These are phyloP conservation scores for Rhynchonema sp. DNA, from an alignment of 2,888 invertebrate genomes.

Conservation along the genomic window DNA sequence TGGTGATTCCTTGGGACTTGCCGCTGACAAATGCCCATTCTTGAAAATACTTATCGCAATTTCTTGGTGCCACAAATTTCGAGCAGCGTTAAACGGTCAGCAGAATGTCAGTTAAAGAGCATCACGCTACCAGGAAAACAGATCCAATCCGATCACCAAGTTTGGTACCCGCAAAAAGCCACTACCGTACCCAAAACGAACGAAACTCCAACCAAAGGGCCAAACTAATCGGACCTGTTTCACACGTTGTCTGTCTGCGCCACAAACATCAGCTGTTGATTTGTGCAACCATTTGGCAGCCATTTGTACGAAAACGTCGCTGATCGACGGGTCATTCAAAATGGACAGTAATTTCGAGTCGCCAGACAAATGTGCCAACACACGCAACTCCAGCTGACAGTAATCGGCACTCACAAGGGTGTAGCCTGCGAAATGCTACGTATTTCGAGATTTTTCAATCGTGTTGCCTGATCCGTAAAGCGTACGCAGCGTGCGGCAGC, in stretches of 20 bases:
- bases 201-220: too few species aligned
- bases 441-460: too few species aligned
- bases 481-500: too few species aligned
- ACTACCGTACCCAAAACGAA: too few species aligned
- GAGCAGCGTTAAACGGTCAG: too few species aligned
- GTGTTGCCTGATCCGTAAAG: too few species aligned
- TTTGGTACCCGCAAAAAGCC: too few species aligned
- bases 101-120: too few species aligned
- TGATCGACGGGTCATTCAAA: constrained; percentile 28
- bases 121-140: too few species aligned
- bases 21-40: too few species aligned
- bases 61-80: neutral
- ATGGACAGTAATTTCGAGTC: constrained; percentile 47
- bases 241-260: constrained; percentile 58
- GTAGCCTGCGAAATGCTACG: constrained; percentile 30
- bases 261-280: constrained; percentile 46
- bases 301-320: constrained; percentile 67
- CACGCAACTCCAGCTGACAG: constrained; percentile 79
- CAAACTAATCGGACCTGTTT: constrained; percentile 43
- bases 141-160: too few species aligned
- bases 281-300: constrained; percentile 64
- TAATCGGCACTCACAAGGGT: constrained; percentile 76
- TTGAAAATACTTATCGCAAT: neutral
- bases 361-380: constrained; percentile 68
- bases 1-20: too few species aligned